Base-by-base conservation (phyloP, 2,797 vertebrate genomes). In the Gallinago nigripennis region DNA sequence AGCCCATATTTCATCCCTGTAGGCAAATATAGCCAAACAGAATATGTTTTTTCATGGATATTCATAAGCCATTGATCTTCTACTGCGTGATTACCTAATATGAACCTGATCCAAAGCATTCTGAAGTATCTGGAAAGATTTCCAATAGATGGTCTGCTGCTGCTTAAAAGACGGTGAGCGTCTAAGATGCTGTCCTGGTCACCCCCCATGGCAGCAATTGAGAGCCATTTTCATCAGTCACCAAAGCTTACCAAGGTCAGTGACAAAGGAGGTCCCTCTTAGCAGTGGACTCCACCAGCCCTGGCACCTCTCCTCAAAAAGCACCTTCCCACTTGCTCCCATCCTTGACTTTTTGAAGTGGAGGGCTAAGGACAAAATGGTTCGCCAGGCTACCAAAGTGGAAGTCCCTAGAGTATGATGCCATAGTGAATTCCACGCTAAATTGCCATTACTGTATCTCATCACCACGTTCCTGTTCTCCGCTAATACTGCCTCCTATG, bases 181-280 rank as follows among this genome's bases (percentile, higher is more conserved):
- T 7, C 60, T 10, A 16, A 31, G 58, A n/a, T 2, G 7, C 14
- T 0, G 0, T 11, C 27, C 64, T 3, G 1, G n/a, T n/a, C 8
- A 27, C 17, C 21, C 8, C 4, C 5, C 0, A 1, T 2, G 2
- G 46, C 31, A 41, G 61, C 33, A 18, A 6, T 0, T 1, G 0
- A 81, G 63, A 50, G n/a, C 12, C 8, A 8, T 8, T 25, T 43
- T 16, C 23, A 25, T 7, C 39, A 12, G 70, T 30, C 72, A 33
- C 50, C 1, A 0, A 27, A 53, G 27, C 12, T 71, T 25, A 8
- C 7, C 0, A 1, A 24, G 54, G 0, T 15, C 11, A 12, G 24
- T n/a, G 80, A 77, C 65, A 48, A 0, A 0, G 1, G 9, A 3
- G 46, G 41, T 27, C 30, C 48, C 53, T n/a, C 19, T 8, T 45